Conservation (phyloP, 1,140 invertebrate genomes). For the Drosophila takahashii region DNA sequence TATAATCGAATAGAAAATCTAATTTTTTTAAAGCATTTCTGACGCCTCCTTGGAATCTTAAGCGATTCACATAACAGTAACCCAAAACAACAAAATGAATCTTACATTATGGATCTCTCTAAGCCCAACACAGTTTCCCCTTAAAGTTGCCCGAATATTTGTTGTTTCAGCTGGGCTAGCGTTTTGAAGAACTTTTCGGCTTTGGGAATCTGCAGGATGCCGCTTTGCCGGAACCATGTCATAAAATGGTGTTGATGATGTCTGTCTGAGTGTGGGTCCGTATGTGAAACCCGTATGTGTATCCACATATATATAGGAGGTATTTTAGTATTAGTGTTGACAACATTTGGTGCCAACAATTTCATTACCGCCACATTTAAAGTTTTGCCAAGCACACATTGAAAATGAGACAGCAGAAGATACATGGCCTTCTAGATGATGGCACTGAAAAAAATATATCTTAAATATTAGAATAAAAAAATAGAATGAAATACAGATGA, state of each 20-base stretch:
- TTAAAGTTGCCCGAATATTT: conserved; percentile 32
- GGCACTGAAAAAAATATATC: conserved; percentile 1
- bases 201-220: conserved; percentile 69
- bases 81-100: conserved; percentile 32
- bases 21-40: conserved; percentile 19
- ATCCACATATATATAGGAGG: conserved; percentile 13
- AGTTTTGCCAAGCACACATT: conserved; percentile 67
- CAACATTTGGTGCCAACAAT: conserved; percentile 76
- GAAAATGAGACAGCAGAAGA: conserved; percentile 52
- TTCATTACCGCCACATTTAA: conserved; percentile 81
- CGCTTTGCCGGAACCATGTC: conserved; percentile 57
- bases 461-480: neutral
- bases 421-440: conserved; percentile 23
- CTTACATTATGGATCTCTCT: conserved; percentile 1
- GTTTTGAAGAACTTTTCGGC: conserved; percentile 70
- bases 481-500: too few relatives aligned
- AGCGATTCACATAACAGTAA: conserved; percentile 56
- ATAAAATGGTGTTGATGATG: conserved; percentile 68
- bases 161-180: conserved; percentile 51
- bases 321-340: conserved; percentile 55
- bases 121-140: conserved; percentile 52
- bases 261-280: conserved; percentile 34
- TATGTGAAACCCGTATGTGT: conserved; percentile 1
- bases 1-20: conserved; percentile 33
- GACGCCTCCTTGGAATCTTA: conserved; percentile 45